Evolutionary conservation across 2,113 vertebrate species (phyloP), one percentile per base, ranked within the genome.

Genomic region (Pan paniscus): DNA sequence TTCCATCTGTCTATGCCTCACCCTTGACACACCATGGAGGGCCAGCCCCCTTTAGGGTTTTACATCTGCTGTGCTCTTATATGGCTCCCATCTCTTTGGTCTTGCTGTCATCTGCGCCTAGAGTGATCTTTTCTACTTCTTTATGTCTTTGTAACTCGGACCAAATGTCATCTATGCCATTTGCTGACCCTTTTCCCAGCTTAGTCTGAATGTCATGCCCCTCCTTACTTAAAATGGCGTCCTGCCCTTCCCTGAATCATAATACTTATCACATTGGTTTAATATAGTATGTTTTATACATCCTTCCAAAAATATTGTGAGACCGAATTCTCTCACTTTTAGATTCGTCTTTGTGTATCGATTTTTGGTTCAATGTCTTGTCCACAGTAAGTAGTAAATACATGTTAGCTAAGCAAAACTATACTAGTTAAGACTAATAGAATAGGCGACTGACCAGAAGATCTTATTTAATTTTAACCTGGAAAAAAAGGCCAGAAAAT

Each of bases 41-140:
- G 0, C 4, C 0, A 8, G 27, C 0, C 4, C 5, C 55, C 9
- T 59, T 50, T n/a, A 83, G 30, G 20, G 67, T 11, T 8, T 20
- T 52, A 0, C 20, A 30, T 22, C 9, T 40, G 16, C 9, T 73
- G 5, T 40, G 38, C 1, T 90, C 30, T 78, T 8, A 46, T 48
- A 32, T 89, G 46, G 67, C 14, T 68, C 67, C 14, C 32, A 3
- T 68, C 67, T 68, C 32, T 68, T 68, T 68, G 67, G 78, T 52
- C 32, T 14, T 89, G 25, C 59, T 35, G 25, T 88, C 35, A 64
- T n/a, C 5, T 79, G 25, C 83, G 38, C 30, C 32, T 87, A 38
- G 14, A 75, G 48, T n/a, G 40, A 57, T 14, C 3, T 30, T n/a
- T 78, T 90, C 48, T n/a, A 38, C 78, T 78, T 79, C 27, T 46